Evolutionary conservation across 2,888 invertebrate genomes (phyloP).

Genomic region (Acleris emargana): DNA sequence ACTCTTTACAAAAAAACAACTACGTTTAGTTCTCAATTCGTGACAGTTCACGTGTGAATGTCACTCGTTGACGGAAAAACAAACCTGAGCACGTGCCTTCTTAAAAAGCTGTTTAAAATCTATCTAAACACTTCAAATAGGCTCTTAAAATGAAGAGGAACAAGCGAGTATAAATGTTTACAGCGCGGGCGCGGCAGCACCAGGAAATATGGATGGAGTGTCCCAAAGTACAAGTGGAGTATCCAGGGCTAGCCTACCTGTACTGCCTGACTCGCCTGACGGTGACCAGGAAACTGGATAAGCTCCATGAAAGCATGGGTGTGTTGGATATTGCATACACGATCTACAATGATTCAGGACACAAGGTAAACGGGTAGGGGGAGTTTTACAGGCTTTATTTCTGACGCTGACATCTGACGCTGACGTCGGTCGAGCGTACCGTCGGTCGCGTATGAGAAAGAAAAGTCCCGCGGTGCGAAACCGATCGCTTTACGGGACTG

Average conservation of each 20-base stretch:
- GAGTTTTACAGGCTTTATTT: no score
- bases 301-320: conserved; percentile 56
- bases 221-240: conserved; percentile 48
- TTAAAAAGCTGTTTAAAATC: not conserved
- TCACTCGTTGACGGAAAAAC: no score
- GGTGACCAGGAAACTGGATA: conserved; percentile 52
- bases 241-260: conserved; percentile 62
- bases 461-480: no score
- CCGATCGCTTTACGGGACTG: no score
- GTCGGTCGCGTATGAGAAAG: no score
- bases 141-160: not conserved
- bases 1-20: no score
- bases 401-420: no score
- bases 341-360: conserved; percentile 57
- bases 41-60: no score
- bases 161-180: conserved; percentile 7
- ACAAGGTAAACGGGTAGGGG: conserved; percentile 45
- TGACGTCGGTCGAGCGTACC: no score
- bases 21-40: no score
- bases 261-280: conserved; percentile 54
- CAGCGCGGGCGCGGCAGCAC: not conserved
- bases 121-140: not conserved
- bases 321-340: conserved; percentile 52
- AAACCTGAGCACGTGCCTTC: no score
- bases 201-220: conserved; percentile 62